Conservation (phyloP, 1,140 invertebrate species). For the Drosophila rhopaloa region DNA sequence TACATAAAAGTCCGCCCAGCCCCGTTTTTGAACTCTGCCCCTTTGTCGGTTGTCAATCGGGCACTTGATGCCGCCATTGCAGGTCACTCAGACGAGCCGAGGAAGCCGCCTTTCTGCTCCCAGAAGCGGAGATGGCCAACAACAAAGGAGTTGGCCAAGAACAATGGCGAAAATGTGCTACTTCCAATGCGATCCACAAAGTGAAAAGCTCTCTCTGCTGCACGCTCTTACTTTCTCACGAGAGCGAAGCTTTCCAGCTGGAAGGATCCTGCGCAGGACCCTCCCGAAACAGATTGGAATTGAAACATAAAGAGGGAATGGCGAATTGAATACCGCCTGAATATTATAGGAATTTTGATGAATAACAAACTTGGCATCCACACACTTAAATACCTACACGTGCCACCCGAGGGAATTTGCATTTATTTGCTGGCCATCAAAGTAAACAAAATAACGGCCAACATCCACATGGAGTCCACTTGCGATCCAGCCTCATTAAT, state of each 20-base stretch:
- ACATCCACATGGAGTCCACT: constrained; percentile 23
- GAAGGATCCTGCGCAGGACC: constrained; percentile 56
- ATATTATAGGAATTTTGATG: constrained; percentile 18
- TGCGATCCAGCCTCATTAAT: constrained; percentile 16
- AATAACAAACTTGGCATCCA: constrained; percentile 55
- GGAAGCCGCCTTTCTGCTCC: constrained; percentile 15
- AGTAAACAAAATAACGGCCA: constrained; percentile 31
- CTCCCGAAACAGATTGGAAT: constrained; percentile 31
- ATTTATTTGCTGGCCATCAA: constrained; percentile 33
- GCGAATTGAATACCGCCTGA: constrained; percentile 7
- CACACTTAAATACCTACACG: constrained; percentile 43
- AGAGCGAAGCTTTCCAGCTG: constrained; percentile 30
- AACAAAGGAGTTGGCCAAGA: constrained; percentile 35
- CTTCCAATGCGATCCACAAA: constrained; percentile 61
- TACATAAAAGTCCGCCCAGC: constrained; percentile 10
- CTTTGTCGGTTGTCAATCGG: constrained; percentile 38
- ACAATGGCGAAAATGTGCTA: constrained; percentile 47
- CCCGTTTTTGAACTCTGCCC: constrained; percentile 2
- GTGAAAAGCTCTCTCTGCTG: constrained; percentile 11
- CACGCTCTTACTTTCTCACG: not conserved
- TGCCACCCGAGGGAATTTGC: constrained; percentile 31
- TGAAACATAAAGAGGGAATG: constrained; percentile 18
- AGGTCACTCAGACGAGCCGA: constrained; percentile 47
- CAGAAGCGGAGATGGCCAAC: constrained; percentile 26
- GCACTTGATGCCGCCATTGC: constrained; percentile 47